phyloP scores from a whole-genome alignment of 2,797 vertebrate genomes.

The Phoxinus dragarum region DNA sequence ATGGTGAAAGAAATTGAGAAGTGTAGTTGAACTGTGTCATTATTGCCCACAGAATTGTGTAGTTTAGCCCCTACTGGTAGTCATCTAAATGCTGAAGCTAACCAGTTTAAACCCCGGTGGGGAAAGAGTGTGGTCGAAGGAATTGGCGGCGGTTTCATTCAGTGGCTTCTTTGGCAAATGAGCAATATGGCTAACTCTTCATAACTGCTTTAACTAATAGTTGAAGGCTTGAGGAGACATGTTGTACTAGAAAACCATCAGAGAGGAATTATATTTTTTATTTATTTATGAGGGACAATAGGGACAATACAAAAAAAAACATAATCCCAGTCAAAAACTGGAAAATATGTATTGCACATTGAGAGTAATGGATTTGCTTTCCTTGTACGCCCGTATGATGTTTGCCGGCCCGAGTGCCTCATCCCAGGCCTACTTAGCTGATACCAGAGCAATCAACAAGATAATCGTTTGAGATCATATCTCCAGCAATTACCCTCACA shows the following conservation, averaged over 20 bases:
- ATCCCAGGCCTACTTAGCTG: background rate
- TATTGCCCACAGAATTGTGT: too few relatives aligned
- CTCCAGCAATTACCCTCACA: constrained; percentile 20
- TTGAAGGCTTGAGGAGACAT: background rate
- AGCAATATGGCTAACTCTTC: background rate
- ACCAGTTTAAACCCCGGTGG: background rate
- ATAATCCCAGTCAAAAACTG: too few relatives aligned
- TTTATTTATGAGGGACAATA: too few relatives aligned
- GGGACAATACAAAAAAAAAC: too few relatives aligned
- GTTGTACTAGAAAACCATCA: background rate
- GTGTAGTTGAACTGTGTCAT: too few relatives aligned
- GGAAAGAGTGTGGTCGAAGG: background rate
- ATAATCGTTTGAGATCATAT: constrained; percentile 18
- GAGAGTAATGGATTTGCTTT: background rate
- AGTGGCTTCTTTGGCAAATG: background rate
- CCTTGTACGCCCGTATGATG: background rate
- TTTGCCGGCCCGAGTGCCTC: background rate
- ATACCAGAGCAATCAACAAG: constrained; percentile 6
- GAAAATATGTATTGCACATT: too few relatives aligned
- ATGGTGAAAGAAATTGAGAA: too few relatives aligned
- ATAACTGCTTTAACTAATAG: background rate
- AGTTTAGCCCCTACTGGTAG: too few relatives aligned
- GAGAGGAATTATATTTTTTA: background rate
- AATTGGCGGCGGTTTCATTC: background rate
- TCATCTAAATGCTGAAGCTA: background rate